Evolutionary conservation across 2,113 vertebrate genomes (phyloP).

Genomic region (Danionella cerebrum): DNA sequence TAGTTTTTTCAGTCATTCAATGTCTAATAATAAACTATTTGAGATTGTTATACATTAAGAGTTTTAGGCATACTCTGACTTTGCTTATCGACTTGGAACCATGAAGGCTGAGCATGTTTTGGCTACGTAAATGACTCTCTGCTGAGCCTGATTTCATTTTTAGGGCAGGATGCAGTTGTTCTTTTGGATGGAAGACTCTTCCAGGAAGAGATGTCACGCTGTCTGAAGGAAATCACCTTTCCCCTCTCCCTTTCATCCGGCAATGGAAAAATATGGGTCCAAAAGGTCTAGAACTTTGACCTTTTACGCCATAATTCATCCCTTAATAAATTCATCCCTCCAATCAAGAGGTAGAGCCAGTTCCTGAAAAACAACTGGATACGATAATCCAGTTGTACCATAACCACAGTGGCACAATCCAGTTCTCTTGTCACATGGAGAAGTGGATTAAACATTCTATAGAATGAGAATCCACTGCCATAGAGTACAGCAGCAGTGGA

Average conservation of each 20-base stretch:
- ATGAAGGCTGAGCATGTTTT: neutral
- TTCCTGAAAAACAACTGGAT: no score
- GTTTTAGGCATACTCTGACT: no score
- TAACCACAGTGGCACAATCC: no score
- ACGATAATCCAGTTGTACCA: no score
- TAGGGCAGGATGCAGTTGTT: conserved; percentile 8
- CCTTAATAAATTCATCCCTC: no score
- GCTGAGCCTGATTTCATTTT: neutral
- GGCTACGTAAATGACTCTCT: neutral
- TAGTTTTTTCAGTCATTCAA: neutral
- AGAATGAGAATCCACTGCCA: no score
- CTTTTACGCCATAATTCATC: neutral
- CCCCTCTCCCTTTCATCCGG: neutral
- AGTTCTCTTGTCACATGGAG: no score
- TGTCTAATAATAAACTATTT: no score
- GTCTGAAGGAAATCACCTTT: conserved; percentile 38
- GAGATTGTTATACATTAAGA: no score
- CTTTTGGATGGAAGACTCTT: conserved; percentile 9
- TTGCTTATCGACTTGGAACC: neutral
- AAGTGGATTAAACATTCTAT: no score
- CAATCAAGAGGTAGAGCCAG: no score
- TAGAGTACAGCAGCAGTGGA: no score
- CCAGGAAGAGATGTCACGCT: conserved; percentile 33
- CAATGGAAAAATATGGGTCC: neutral
- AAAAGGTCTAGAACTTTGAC: neutral